Conservation (phyloP, 2,797 vertebrate species). For the Spatula versicolor region DNA sequence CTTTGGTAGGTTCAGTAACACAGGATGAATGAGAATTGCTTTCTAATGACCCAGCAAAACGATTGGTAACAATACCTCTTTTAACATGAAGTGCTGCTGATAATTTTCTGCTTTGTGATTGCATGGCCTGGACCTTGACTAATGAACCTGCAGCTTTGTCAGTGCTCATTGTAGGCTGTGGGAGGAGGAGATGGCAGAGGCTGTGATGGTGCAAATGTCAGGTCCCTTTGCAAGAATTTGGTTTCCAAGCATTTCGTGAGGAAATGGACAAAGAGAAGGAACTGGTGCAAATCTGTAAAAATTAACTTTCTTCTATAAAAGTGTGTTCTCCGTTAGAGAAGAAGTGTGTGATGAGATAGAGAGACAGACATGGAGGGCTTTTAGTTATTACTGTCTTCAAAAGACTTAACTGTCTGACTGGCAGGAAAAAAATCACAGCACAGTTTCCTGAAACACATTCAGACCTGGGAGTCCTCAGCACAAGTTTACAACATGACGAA, state of each 20-base stretch:
- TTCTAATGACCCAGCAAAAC: not conserved
- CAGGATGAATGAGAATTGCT: not conserved
- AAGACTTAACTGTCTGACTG: not conserved
- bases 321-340: not conserved
- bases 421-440: not conserved
- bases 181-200: not conserved
- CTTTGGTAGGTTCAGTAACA: not conserved
- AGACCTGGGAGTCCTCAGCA: not conserved
- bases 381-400: not conserved
- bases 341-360: not conserved
- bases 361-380: not conserved
- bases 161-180: not conserved
- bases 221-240: not conserved
- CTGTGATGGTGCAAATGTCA: not conserved
- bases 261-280: not conserved
- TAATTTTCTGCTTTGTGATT: not conserved
- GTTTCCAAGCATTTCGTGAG: not conserved
- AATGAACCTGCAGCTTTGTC: not conserved
- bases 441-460: not conserved
- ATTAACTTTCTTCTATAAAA: slow-evolving; percentile 3
- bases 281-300: not conserved
- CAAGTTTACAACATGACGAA: not conserved
- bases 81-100: not conserved
- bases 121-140: rapidly evolving
- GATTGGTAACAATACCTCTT: not conserved